Base-by-base conservation (phyloP, 2,888 invertebrate species). In the Agapetus fuscipes region DNA sequence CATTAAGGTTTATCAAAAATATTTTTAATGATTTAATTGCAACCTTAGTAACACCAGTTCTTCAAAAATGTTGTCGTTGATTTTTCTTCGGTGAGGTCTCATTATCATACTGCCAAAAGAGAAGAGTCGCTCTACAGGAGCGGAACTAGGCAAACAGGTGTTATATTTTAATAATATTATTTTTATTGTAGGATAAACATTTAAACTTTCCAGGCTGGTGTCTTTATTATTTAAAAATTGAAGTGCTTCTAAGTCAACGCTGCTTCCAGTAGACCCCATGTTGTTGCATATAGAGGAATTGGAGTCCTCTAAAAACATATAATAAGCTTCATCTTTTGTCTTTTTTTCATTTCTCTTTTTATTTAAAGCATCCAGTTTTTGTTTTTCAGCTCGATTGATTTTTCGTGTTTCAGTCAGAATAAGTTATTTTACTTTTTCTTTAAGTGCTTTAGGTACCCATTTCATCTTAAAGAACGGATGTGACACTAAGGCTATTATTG, bases 31-130 rank as follows among this genome's bases (percentile, higher is more conserved):
- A n/a, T n/a, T n/a, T n/a, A n/a, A n/a, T n/a, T n/a, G n/a, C n/a
- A n/a, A n/a, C n/a, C n/a, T n/a, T n/a, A n/a, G n/a, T n/a, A n/a
- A n/a, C n/a, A n/a, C n/a, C n/a, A n/a, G n/a, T n/a, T n/a, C n/a
- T n/a, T n/a, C n/a, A n/a, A n/a, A n/a, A n/a, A n/a, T n/a, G n/a
- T n/a, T n/a, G n/a, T n/a, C n/a, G n/a, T n/a, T n/a, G n/a, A n/a
- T n/a, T n/a, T n/a, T n/a, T 38, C 45, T 37, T 34, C 45, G 36
- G 34, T 39, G 39, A 30, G 43, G 43, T 35, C 33, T 26, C 43
- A 43, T 42, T 27, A 43, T 43, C 43, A 41, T 41, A 26, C 42
- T 34, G 28, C 42, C 45, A 34, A 38, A 45, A 13, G 45, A 45
- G 32, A 44, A 44, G 15, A 44, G 37, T 13, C 41, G 13, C 29